Base-by-base conservation (phyloP, 2,797 vertebrate genomes). In the Sebastes baramenuke region DNA sequence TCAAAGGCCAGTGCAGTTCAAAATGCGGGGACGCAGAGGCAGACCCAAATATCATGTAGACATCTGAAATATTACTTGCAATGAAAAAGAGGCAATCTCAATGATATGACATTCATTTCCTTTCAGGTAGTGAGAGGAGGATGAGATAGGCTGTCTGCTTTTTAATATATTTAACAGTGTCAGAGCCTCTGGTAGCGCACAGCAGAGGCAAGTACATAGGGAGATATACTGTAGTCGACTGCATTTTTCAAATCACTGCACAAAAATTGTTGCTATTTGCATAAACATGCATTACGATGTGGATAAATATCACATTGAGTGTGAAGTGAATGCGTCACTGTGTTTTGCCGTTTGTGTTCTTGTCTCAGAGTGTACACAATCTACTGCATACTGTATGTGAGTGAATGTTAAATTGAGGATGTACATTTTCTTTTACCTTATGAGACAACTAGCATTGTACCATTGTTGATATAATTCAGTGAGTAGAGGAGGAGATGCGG, bases 41-140 rank as follows among this genome's bases (percentile, higher is more conserved):
- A 60, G 30, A 16, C 5, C 16, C 55, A 77, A 83, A 82, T 18
- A 67, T 38, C 72, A 87, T 73, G 52, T 30, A 84, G 22, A 58
- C 52, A 70, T 75, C 52, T 80, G 66, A 70, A 81, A 79, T 83
- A 89, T 82, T 46, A 81, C 71, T 70, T 79, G 82, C 66, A 64
- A 72, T 86, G 77, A 81, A 87, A 87, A 72, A 71, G 80, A 87
- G 61, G 46, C 82, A 79, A 80, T 88, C 92, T 88, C 76, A 87
- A 69, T 76, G 81, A 89, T 68, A 87, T 88, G 85, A 84, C 74
- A 87, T 92, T 92, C 54, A 92, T 92, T 94, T 95, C 91, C 89
- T 92, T 83, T 88, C 77, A 84, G 85, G 58, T 88, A 86, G 75
- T 76, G 87, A 87, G 27, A 73, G 81, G 67, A 84, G 75, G 73